phyloP scores from a whole-genome alignment of 2,888 invertebrate species.

The Spatulosminthurus flaviceps region DNA sequence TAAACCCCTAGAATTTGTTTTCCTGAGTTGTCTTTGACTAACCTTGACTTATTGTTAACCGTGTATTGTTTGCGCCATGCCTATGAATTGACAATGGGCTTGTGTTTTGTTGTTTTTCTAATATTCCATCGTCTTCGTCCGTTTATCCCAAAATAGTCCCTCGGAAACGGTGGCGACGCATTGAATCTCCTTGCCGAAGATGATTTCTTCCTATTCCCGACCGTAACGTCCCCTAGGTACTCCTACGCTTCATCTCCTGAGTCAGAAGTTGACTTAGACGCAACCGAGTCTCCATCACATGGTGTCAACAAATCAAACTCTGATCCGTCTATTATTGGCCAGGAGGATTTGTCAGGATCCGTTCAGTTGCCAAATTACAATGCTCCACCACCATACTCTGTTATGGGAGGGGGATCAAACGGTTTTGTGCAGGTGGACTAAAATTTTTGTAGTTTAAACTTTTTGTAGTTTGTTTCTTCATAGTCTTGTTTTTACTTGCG shows the following conservation, averaged over 20 bases:
- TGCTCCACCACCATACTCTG: conserved; percentile 85
- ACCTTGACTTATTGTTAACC: too few species aligned
- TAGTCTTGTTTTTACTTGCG: too few species aligned
- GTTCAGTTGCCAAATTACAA: conserved; percentile 64
- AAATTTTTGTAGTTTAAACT: neutral
- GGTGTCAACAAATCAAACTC: conserved; percentile 85
- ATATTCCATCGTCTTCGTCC: conserved; percentile 56
- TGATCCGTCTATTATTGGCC: conserved; percentile 70
- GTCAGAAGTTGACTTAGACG: conserved; percentile 80
- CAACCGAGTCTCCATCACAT: conserved; percentile 69
- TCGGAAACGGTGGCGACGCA: conserved; percentile 69
- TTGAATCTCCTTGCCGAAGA: conserved; percentile 98
- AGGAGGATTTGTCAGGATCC: conserved; percentile 39
- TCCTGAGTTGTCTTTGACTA: too few species aligned
- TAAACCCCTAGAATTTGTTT: too few species aligned
- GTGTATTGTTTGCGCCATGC: too few species aligned
- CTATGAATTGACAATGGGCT: conserved; percentile 29
- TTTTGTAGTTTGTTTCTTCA: too few species aligned
- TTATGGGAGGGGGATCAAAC: conserved; percentile 67
- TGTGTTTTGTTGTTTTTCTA: conserved; percentile 36
- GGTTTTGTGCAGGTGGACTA: conserved; percentile 42
- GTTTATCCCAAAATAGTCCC: conserved; percentile 42
- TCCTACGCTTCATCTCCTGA: conserved; percentile 92
- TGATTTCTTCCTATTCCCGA: conserved; percentile 98
- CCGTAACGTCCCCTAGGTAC: conserved; percentile 72